Conservation (phyloP, 2,888 invertebrate species). For the Lithophane ornitopus region DNA sequence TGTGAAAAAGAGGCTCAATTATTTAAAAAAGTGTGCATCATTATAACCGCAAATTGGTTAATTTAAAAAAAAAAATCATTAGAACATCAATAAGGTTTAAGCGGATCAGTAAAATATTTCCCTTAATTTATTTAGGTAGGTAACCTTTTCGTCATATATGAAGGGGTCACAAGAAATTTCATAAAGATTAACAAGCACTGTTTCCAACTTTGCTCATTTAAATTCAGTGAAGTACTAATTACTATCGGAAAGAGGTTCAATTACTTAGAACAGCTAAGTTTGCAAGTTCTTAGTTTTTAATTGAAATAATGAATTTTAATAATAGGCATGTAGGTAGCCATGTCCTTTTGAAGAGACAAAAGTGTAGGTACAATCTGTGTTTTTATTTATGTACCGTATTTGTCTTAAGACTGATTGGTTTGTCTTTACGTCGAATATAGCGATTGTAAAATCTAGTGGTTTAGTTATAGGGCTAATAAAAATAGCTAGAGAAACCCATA, state of each 20-base stretch:
- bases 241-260: conserved; percentile 33
- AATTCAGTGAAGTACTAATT: conserved; percentile 54
- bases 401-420: too few relatives aligned
- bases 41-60: too few relatives aligned
- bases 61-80: too few relatives aligned
- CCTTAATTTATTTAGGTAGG: not conserved
- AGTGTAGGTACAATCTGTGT: too few relatives aligned
- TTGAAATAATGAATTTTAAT: conserved; percentile 15
- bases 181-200: conserved; percentile 61
- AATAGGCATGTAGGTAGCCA: not conserved
- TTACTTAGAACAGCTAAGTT: conserved; percentile 49
- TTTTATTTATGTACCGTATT: too few relatives aligned
- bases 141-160: conserved; percentile 33
- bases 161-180: conserved; percentile 29
- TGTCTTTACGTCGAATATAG: too few relatives aligned
- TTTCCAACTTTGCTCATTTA: conserved; percentile 70
- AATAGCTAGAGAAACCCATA: too few relatives aligned
- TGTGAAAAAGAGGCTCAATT: not conserved
- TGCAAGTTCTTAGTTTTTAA: conserved; percentile 46
- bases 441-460: too few relatives aligned
- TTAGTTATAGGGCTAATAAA: too few relatives aligned
- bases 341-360: not conserved
- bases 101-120: not conserved
- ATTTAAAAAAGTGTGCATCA: not conserved
- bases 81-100: not conserved